phyloP scores from a whole-genome alignment of 2,113 vertebrate genomes.

The Chaetops frenatus region DNA sequence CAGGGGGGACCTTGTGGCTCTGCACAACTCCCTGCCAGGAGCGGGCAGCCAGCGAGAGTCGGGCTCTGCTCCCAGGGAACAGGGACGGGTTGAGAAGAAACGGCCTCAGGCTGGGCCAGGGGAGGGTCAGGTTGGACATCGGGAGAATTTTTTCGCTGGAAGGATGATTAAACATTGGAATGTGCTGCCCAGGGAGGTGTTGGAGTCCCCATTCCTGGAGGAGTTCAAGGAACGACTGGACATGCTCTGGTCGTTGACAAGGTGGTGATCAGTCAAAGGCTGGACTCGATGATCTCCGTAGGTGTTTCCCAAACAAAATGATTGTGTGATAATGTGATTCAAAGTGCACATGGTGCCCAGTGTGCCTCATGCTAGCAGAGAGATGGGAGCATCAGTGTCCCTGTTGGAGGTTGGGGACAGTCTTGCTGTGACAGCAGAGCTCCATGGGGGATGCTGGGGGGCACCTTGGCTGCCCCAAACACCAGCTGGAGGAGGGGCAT shows the following conservation, averaged over 20 bases:
- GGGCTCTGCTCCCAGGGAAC: not conserved
- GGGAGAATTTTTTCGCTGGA: not conserved
- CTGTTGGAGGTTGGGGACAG: not conserved
- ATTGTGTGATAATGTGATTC: not conserved
- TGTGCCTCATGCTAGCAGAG: too few relatives aligned
- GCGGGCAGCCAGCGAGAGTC: not conserved
- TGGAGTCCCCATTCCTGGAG: not conserved
- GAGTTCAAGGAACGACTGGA: not conserved
- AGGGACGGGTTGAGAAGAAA: not conserved
- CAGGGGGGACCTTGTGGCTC: not conserved
- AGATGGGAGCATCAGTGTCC: not conserved
- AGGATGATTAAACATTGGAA: not conserved
- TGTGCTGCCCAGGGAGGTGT: not conserved
- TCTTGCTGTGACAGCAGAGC: too few relatives aligned
- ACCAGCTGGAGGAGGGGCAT: accelerated
- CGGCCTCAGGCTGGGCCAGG: not conserved
- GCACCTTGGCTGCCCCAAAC: not conserved
- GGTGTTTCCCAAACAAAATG: not conserved
- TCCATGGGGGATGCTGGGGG: accelerated
- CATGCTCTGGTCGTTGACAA: not conserved
- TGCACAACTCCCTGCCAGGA: not conserved
- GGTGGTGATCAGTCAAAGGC: not conserved
- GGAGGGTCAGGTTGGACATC: accelerated
- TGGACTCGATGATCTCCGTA: not conserved
- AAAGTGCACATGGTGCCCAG: not conserved